Evolutionary conservation across 2,113 vertebrate species (phyloP).

Genomic region (Tor tambroides): DNA sequence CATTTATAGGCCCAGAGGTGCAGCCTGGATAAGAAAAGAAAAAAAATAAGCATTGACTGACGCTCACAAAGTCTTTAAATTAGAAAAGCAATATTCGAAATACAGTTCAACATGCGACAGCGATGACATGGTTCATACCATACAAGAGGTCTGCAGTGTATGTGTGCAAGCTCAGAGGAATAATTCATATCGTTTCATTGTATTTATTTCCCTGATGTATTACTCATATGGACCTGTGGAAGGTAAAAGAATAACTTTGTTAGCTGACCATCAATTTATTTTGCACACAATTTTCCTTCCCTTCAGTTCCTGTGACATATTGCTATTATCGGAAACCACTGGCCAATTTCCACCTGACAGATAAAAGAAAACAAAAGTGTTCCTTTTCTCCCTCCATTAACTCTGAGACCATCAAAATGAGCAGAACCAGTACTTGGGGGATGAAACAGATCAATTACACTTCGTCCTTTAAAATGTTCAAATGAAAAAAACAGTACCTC

Average conservation of each 20-base stretch:
- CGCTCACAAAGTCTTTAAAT: conserved; percentile 19
- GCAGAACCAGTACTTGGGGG: conserved; percentile 63
- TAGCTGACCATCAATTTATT: conserved; percentile 68
- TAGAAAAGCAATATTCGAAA: conserved; percentile 22
- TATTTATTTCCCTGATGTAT: background rate
- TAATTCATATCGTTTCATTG: background rate
- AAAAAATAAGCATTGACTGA: conserved; percentile 42
- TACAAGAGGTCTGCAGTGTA: background rate
- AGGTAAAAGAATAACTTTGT: conserved; percentile 16
- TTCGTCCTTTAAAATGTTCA: conserved; percentile 44
- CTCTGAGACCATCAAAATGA: conserved; percentile 69
- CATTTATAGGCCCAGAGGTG: conserved; percentile 63
- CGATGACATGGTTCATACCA: background rate
- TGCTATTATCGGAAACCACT: conserved; percentile 70
- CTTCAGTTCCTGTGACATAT: conserved; percentile 66
- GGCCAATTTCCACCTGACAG: conserved; percentile 78
- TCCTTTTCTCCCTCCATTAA: conserved; percentile 76
- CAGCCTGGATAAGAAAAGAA: conserved; percentile 68
- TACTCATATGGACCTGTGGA: background rate
- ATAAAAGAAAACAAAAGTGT: conserved; percentile 67
- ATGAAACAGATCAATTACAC: conserved; percentile 68
- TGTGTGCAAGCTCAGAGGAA: conserved; percentile 3
- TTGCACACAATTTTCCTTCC: conserved; percentile 68
- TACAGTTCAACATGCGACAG: background rate
- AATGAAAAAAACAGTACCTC: conserved; percentile 34